A percentile compares a stretch with the other conserved stretches of the same genome.
phyloP scores from a whole-genome alignment of 2,797 vertebrate species.

The Anniella stebbinsi region DNA sequence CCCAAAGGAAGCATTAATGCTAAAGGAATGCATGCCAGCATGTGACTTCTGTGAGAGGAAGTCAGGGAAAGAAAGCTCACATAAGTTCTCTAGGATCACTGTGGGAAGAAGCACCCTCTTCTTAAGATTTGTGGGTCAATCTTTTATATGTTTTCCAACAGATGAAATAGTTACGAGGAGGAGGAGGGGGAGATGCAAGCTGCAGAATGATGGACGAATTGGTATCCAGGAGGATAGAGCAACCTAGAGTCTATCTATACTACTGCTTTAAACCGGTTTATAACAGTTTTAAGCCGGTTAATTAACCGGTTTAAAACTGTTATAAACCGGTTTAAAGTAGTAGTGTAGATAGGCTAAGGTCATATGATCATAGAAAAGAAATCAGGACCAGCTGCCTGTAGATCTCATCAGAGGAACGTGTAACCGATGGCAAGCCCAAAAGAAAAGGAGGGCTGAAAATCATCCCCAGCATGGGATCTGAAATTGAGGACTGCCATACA shows the following conservation, averaged over 20 bases:
- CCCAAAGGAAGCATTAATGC: conserved; percentile 78
- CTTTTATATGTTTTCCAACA: conserved; percentile 48
- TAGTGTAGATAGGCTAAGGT: too few relatives aligned
- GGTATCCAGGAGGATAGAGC: conserved; percentile 54
- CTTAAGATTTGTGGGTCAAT: conserved; percentile 55
- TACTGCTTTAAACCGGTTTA: too few relatives aligned
- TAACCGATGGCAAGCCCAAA: conserved; percentile 61
- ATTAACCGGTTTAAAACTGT: too few relatives aligned
- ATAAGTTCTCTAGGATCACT: conserved; percentile 63
- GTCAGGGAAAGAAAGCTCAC: conserved; percentile 14
- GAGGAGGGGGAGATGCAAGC: conserved; percentile 13
- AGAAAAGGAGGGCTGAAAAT: neutral
- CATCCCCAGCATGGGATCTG: conserved; percentile 60
- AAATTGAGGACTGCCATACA: conserved; percentile 65
- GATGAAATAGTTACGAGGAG: conserved; percentile 39
- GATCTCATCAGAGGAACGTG: conserved; percentile 75
- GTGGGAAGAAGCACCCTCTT: conserved; percentile 61
- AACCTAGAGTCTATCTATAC: too few relatives aligned
- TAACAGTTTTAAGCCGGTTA: too few relatives aligned
- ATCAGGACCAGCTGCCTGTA: conserved; percentile 64
- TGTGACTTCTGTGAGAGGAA: conserved; percentile 61
- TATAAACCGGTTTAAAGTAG: too few relatives aligned
- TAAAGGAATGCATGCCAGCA: conserved; percentile 75
- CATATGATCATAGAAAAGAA: conserved; percentile 40
- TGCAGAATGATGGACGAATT: neutral